Evolutionary conservation across 2,113 vertebrate genomes (phyloP), one percentile per base, ranked within the genome.

Genomic region (Erythrocebus patas): DNA sequence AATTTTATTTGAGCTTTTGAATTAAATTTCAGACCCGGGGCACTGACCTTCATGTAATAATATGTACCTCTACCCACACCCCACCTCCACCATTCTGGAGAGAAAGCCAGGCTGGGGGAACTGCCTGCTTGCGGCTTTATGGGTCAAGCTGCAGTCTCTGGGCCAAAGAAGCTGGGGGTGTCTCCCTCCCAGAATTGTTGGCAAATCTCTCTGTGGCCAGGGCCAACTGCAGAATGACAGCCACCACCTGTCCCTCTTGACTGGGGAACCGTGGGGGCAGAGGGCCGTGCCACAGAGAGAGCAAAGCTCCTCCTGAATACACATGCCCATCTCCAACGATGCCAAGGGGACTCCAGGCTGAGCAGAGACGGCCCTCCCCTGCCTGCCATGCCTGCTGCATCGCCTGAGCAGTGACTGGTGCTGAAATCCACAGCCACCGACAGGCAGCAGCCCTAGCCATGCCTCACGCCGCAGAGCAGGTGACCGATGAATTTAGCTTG

Each of bases 231-330:
- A 57, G 75, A 78, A 76, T 59, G 84, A 66, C 87, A 92, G 89
- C 45, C 20, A 93, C 82, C 93, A 96, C 92, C 96, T 95, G 95
- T 96, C 93, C 59, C 83, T 93, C 89, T 48, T 6, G 25, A 85
- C 61, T 50, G 2, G n/a, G 57, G 64, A 95, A 59, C 0, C 0
- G 1, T 5, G 50, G 76, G 66, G 66, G 32, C 79, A 76, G 79
- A 61, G 18, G 61, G 89, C 40, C 2, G 9, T 2, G 43, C 43
- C 73, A 43, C 7, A 4, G 38, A 55, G 17, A 89, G 1, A 78
- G 45, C 76, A 25, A 57, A 25, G 55, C 23, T 91, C 68, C 66
- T 55, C 68, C 43, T 57, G 82, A 91, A 73, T 1, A n/a, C 13
- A 35, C 0, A 27, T 5, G 27, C 43, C 82, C 27, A 61, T 43